Evolutionary conservation across 2,888 invertebrate species (phyloP).

Genomic region (Andrena flavipes): DNA sequence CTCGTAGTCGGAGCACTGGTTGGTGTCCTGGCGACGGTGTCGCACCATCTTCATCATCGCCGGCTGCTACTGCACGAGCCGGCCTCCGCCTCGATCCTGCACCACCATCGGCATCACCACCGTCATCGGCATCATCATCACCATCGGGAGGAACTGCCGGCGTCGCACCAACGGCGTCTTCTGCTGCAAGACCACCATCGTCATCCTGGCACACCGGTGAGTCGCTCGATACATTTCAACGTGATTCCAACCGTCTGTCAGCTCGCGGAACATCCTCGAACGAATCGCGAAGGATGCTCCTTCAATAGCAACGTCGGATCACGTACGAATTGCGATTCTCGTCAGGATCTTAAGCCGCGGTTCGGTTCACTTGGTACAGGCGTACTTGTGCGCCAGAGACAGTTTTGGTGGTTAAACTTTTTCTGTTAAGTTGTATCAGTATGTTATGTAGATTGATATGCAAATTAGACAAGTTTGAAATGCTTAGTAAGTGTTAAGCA

Average conservation of each 20-base stretch:
- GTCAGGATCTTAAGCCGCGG: too few species aligned
- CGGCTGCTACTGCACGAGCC: conserved; percentile 87
- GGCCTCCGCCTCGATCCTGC: conserved; percentile 84
- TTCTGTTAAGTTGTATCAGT: too few species aligned
- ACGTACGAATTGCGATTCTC: too few species aligned
- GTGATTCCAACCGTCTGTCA: neutral
- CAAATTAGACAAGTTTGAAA: too few species aligned
- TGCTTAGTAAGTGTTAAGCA: too few species aligned
- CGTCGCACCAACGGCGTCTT: conserved; percentile 77
- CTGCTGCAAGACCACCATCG: conserved; percentile 78
- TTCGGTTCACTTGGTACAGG: too few species aligned
- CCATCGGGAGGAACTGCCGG: conserved; percentile 73
- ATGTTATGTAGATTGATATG: too few species aligned
- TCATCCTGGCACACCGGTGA: conserved; percentile 81
- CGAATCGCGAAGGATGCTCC: neutral
- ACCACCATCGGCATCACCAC: conserved; percentile 78
- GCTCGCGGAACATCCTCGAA: neutral
- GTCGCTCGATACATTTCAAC: conserved; percentile 45
- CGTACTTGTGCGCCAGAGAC: too few species aligned
- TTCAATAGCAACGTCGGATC: too few species aligned
- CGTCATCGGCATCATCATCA: conserved; percentile 73
- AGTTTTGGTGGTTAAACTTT: too few species aligned
- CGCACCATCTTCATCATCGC: conserved; percentile 84
- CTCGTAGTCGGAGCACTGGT: conserved; percentile 80
- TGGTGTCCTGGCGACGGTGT: conserved; percentile 85